Evolutionary conservation across 2,113 vertebrate species (phyloP).

Genomic region (Gila orcuttii): DNA sequence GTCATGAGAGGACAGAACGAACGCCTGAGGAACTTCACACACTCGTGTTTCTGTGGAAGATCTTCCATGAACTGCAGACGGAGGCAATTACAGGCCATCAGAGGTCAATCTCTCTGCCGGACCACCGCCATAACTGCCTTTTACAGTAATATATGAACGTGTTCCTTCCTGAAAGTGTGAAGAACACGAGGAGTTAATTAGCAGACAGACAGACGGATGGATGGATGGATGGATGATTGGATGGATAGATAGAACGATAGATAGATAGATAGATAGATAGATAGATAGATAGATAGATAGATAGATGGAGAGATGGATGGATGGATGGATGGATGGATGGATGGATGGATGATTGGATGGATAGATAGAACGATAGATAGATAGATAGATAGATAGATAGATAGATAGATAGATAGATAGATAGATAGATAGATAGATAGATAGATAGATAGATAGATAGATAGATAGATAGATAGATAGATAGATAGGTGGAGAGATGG

Average conservation of each 20-base stretch:
- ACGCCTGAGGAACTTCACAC: neutral
- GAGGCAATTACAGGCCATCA: neutral
- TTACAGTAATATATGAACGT: too few species aligned
- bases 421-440: too few species aligned
- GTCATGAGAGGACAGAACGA: neutral
- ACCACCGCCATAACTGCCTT: neutral
- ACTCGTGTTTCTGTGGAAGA: neutral
- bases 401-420: too few species aligned
- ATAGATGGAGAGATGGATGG: too few species aligned
- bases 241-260: neutral
- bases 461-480: neutral
- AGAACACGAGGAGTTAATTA: constrained; percentile 10
- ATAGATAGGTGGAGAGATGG: neutral
- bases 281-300: neutral
- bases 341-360: too few species aligned
- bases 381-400: neutral
- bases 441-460: too few species aligned
- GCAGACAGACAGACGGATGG: neutral
- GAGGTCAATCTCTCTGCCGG: neutral
- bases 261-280: neutral
- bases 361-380: neutral
- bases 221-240: neutral
- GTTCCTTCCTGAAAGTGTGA: neutral
- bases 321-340: too few species aligned
- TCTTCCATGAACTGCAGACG: constrained; percentile 5